A percentile compares a stretch with the other conserved stretches of the same genome.
These are phyloP conservation scores for Phrixothrix hirtus DNA, from an alignment of 2,888 invertebrate species.

Conservation along the genomic window DNA sequence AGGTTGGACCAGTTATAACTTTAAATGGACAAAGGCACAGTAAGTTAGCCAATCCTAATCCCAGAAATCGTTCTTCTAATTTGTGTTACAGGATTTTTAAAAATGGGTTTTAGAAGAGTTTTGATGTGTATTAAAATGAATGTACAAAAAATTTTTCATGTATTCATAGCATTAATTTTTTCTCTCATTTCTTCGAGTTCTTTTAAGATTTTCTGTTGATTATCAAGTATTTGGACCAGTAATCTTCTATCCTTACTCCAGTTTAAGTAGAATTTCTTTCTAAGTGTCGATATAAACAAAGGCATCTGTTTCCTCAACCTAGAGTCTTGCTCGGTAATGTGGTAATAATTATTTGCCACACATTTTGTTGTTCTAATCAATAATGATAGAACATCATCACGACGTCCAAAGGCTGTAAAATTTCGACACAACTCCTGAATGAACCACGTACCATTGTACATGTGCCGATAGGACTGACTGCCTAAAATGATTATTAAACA, in stretches of 20 bases:
- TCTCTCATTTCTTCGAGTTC: not conserved
- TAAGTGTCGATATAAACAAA: slow-evolving; percentile 47
- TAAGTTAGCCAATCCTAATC: no score
- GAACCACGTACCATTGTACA: slow-evolving; percentile 47
- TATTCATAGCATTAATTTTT: not conserved
- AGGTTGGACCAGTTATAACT: no score
- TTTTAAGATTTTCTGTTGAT: slow-evolving; percentile 1
- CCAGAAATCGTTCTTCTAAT: no score
- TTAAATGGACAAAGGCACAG: no score
- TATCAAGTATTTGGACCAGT: slow-evolving; percentile 28
- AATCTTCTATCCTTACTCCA: slow-evolving; percentile 44
- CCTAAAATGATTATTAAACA: no score
- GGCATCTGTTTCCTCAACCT: slow-evolving; percentile 45
- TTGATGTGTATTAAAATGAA: not conserved
- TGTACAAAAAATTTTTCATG: not conserved
- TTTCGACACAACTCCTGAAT: slow-evolving; percentile 51
- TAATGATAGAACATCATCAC: slow-evolving; percentile 49
- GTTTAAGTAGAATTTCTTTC: slow-evolving; percentile 48
- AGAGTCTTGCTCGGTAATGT: slow-evolving; percentile 2
- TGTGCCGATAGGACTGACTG: slow-evolving; percentile 20
- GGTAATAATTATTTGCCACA: slow-evolving; percentile 44
- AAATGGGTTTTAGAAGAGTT: no score
- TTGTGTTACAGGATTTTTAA: no score
- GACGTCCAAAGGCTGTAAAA: slow-evolving; percentile 44
- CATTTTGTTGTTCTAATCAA: slow-evolving; percentile 48